phyloP scores from a whole-genome alignment of 1,140 invertebrate genomes.

The Heliconius nattereri region DNA sequence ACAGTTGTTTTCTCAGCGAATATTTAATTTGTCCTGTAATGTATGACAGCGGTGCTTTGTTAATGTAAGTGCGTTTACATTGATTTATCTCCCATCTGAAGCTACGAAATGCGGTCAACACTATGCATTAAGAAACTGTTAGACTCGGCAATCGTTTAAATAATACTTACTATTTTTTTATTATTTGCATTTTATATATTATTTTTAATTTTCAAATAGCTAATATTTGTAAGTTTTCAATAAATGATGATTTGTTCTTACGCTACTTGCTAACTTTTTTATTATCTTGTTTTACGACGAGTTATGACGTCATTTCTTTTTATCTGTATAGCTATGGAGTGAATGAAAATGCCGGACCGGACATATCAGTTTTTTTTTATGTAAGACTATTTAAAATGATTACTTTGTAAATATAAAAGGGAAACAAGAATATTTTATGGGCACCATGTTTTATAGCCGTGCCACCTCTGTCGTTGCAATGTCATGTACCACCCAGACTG shows the following conservation, averaged over 20 bases:
- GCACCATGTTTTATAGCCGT: not conserved
- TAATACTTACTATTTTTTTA: not conserved
- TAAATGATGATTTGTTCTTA: not conserved
- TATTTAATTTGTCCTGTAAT: slow-evolving; percentile 25
- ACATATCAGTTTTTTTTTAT: not conserved
- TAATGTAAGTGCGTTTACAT: slow-evolving; percentile 36
- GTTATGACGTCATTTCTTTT: not conserved
- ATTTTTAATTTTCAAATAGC: not conserved
- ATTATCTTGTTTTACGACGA: not conserved
- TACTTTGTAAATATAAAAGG: not conserved
- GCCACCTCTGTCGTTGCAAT: not conserved
- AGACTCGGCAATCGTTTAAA: not conserved
- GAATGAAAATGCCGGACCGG: too few species aligned
- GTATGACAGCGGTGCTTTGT: slow-evolving; percentile 28
- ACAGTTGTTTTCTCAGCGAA: not conserved
- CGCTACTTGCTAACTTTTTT: not conserved
- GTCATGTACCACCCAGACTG: slow-evolving; percentile 3
- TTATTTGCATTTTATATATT: not conserved
- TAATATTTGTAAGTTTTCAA: not conserved
- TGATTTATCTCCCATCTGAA: slow-evolving; percentile 40
- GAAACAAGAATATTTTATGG: not conserved
- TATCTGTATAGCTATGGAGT: too few species aligned
- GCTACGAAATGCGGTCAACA: slow-evolving; percentile 28
- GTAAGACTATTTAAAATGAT: not conserved
- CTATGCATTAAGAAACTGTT: not conserved